A percentile compares a stretch with the other conserved stretches of the same genome.
Evolutionary conservation across 2,797 vertebrate species (phyloP).

Genomic region (Huso huso): DNA sequence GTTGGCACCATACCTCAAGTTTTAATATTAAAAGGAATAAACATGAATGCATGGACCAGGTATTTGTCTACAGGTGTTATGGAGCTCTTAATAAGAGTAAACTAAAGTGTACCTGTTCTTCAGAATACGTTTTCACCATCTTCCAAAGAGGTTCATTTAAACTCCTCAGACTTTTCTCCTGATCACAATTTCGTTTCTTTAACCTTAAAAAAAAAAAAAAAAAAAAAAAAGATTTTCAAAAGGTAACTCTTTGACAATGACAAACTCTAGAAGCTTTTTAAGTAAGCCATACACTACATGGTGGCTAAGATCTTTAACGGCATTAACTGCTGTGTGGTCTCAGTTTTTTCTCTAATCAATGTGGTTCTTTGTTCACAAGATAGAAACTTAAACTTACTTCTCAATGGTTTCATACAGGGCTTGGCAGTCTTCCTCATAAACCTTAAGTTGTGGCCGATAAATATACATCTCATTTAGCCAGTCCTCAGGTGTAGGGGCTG

Average conservation of each 20-base stretch:
- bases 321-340: no score
- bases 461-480: conserved; percentile 67
- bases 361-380: background rate
- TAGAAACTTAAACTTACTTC: conserved; percentile 50
- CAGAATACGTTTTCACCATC: conserved; percentile 40
- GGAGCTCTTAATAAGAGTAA: no score
- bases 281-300: no score
- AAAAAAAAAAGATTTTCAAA: background rate
- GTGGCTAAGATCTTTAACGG: no score
- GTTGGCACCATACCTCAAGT: no score
- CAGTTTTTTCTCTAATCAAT: background rate
- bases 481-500: conserved; percentile 50
- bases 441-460: conserved; percentile 65
- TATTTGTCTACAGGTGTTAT: no score
- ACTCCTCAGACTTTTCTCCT: conserved; percentile 45
- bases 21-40: no score
- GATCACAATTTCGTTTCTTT: conserved; percentile 45
- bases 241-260: background rate
- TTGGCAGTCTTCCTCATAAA: conserved; percentile 75
- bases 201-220: conserved; percentile 35
- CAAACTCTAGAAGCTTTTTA: no score
- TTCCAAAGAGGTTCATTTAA: conserved; percentile 51
- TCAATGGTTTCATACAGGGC: conserved; percentile 62
- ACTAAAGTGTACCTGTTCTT: conserved; percentile 45
- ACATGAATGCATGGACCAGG: no score